Conservation (phyloP, 1,140 invertebrate species). For the Magallana angulata region DNA sequence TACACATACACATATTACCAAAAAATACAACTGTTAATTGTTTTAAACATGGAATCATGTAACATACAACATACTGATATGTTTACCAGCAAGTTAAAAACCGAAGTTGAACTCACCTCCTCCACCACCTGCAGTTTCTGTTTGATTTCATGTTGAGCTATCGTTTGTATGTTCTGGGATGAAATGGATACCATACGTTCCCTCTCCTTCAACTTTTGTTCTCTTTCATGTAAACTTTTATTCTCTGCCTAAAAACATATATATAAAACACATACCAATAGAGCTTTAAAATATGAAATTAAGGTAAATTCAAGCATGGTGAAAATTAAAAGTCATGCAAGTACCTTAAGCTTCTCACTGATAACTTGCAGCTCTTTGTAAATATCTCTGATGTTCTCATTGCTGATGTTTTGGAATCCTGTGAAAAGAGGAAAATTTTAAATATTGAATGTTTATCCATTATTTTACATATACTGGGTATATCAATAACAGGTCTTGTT, state of each 20-base stretch:
- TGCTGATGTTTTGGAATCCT: constrained; percentile 41
- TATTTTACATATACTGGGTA: no score
- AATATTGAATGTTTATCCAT: no score
- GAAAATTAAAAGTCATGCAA: no score
- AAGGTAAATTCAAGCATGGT: no score
- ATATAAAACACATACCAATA: neutral
- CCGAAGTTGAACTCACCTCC: constrained; percentile 60
- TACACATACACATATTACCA: no score
- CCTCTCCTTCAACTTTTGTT: constrained; percentile 72
- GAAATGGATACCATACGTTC: constrained; percentile 73
- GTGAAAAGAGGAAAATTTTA: neutral
- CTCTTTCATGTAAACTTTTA: constrained; percentile 70
- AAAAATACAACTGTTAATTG: no score
- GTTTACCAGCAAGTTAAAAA: no score
- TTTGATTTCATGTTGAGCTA: constrained; percentile 73
- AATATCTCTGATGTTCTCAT: constrained; percentile 69
- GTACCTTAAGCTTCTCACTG: constrained; percentile 75
- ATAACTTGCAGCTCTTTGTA: constrained; percentile 75
- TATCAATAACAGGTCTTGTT: no score
- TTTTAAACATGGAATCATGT: no score
- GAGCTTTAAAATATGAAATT: neutral
- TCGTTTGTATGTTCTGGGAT: constrained; percentile 72
- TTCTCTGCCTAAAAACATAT: constrained; percentile 69
- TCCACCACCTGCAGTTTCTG: constrained; percentile 67
- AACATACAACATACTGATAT: no score